A percentile compares a stretch with the other conserved stretches of the same genome.
phyloP scores from a whole-genome alignment of 1,140 invertebrate species.

The Anoplophora glabripennis region DNA sequence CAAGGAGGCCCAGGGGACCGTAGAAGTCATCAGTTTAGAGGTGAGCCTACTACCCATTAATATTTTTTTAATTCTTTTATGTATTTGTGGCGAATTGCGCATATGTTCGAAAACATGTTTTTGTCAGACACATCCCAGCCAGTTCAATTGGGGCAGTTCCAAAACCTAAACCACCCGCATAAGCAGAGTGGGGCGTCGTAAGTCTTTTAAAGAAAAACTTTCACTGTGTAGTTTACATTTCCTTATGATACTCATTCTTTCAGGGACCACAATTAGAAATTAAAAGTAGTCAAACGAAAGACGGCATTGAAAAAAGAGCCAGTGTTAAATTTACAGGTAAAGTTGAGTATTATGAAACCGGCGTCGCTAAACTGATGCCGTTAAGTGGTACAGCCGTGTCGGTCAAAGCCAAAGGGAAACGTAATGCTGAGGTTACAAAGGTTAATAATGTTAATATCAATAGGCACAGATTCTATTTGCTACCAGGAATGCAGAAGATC shows the following conservation, averaged over 20 bases:
- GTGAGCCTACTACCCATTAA: slow-evolving; percentile 47
- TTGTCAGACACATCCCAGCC: slow-evolving; percentile 25
- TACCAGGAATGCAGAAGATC: slow-evolving; percentile 60
- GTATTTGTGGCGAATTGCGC: slow-evolving; percentile 1
- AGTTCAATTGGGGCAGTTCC: slow-evolving; percentile 6
- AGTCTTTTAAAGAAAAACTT: slow-evolving; percentile 35
- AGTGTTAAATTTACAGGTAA: slow-evolving; percentile 62
- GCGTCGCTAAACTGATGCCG: slow-evolving; percentile 56
- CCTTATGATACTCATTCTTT: slow-evolving; percentile 49
- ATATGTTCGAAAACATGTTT: slow-evolving; percentile 12
- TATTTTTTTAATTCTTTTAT: slow-evolving; percentile 3
- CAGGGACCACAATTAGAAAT: slow-evolving; percentile 55
- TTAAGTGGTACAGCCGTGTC: slow-evolving; percentile 58
- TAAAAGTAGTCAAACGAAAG: slow-evolving; percentile 43
- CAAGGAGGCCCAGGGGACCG: slow-evolving; percentile 59
- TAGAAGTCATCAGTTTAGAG: slow-evolving; percentile 61
- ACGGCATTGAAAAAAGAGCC: slow-evolving; percentile 61
- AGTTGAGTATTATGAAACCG: slow-evolving; percentile 65
- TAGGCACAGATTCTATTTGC: slow-evolving; percentile 58
- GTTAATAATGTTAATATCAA: slow-evolving; percentile 60
- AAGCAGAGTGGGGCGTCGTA: slow-evolving; percentile 34
- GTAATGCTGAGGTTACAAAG: slow-evolving; percentile 52
- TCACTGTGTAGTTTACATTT: slow-evolving; percentile 21
- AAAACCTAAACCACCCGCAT: slow-evolving; percentile 10
- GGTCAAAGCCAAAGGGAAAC: slow-evolving; percentile 50